Evolutionary conservation across 2,797 vertebrate genomes (phyloP), one percentile per base, ranked within the genome.

Genomic region (Fratercula arctica): DNA sequence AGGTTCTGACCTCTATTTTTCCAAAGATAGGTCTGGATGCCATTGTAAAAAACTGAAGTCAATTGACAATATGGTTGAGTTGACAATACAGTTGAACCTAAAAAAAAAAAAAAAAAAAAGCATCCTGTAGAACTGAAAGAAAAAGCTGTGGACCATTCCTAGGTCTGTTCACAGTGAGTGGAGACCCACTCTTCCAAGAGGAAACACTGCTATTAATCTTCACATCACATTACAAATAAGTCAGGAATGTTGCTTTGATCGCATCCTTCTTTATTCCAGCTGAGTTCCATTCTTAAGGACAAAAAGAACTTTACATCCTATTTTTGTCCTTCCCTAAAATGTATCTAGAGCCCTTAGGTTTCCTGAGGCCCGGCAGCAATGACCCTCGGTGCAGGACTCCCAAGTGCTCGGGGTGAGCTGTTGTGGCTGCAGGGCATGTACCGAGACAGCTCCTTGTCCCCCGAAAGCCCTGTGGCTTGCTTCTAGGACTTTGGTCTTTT

Each of bases 381-480:
- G 66, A 69, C 60, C 39, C 73, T 51, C 2, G 14, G 41, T 35
- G 51, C 31, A 23, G 29, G 19, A 29, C 28, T 89, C 67, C 79
- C 84, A 35, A 29, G 13, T 0, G 3, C 91, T 63, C 23, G 9
- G 46, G 43, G 13, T 51, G 76, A 96, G 69, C 21, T 68, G 15
- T 31, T 72, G 76, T 85, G 87, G 54, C 60, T 87, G 43, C 46
- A 70, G 77, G 87, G 59, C 46, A 78, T 13, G 39, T 48, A 45
- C 78, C 86, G 57, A 41, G 64, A 13, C 17, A 43, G 46, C 26
- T 73, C 93, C 80, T 74, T 73, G 53, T 96, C 48, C 91, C 53
- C 68, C 33, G 66, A 66, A 89, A 92, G 75, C 92, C 95, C 95
- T 88, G 78, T 54, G 94, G 76, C 85, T 96, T 66, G 13, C 94